Conservation (phyloP, 2,797 vertebrate species). For the Sebastes minor region DNA sequence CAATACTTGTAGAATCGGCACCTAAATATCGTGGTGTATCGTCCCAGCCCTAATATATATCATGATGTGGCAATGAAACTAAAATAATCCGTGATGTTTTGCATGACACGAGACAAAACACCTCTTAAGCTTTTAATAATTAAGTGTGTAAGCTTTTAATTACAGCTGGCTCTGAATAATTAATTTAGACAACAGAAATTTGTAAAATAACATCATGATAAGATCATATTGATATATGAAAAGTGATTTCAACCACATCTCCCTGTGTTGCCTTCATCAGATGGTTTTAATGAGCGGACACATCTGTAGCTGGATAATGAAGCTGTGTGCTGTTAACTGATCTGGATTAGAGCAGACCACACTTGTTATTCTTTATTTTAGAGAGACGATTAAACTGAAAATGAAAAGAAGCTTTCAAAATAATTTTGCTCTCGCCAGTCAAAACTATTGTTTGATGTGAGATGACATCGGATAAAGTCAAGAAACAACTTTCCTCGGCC, state of each 20-base stretch:
- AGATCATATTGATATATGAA: background rate
- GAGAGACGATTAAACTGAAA: background rate
- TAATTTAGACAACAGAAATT: background rate
- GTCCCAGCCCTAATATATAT: too few species aligned
- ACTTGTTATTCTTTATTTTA: background rate
- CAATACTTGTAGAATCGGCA: too few species aligned
- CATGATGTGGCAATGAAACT: background rate
- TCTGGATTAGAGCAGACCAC: background rate
- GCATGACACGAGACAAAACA: background rate
- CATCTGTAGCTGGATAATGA: background rate
- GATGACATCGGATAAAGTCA: background rate
- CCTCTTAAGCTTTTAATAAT: background rate
- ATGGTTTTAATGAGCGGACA: background rate
- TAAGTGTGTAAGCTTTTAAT: background rate
- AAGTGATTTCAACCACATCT: background rate
- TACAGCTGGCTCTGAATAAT: background rate
- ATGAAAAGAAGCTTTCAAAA: background rate
- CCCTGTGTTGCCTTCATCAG: background rate
- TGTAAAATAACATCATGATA: background rate
- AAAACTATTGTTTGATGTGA: background rate
- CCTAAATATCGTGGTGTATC: too few species aligned
- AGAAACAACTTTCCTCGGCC: constrained; percentile 20
- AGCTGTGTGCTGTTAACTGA: background rate
- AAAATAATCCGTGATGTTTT: background rate
- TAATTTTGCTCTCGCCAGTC: background rate